Conservation (phyloP, 2,888 invertebrate species). For the Alloplasta piceator region DNA sequence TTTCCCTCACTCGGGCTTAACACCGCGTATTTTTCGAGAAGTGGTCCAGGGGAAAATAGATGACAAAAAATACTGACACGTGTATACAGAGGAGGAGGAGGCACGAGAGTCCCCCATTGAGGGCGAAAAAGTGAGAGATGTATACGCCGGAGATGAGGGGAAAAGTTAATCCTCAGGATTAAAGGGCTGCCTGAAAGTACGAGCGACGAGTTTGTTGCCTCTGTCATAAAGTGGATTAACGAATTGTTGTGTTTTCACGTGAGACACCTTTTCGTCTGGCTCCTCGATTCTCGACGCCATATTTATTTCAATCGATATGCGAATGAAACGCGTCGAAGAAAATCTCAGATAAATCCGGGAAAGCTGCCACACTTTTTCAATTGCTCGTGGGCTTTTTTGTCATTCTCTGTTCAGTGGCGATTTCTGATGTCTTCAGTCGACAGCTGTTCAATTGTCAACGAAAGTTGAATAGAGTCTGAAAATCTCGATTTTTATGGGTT, state of each 20-base stretch:
- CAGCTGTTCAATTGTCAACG: too few relatives aligned
- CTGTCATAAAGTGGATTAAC: constrained; percentile 79
- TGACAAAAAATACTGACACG: constrained; percentile 45
- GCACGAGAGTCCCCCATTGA: background rate
- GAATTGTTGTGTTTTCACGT: constrained; percentile 72
- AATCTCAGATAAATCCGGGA: too few relatives aligned
- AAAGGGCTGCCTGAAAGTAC: too few relatives aligned
- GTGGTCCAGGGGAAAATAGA: constrained; percentile 32
- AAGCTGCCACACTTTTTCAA: too few relatives aligned
- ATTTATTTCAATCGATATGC: background rate
- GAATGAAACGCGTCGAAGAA: too few relatives aligned
- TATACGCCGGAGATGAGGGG: constrained; percentile 51
- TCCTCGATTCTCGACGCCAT: constrained; percentile 23
- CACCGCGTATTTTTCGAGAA: constrained; percentile 25
- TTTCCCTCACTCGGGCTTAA: constrained; percentile 36
- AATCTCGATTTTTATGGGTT: too few relatives aligned
- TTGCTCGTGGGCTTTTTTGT: too few relatives aligned
- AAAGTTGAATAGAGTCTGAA: too few relatives aligned
- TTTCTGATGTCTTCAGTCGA: too few relatives aligned
- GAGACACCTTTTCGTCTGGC: constrained; percentile 21
- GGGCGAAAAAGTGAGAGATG: constrained; percentile 45
- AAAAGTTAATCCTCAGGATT: constrained; percentile 75
- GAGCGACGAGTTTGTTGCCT: constrained; percentile 26
- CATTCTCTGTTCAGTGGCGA: too few relatives aligned
- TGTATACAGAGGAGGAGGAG: constrained; percentile 32